Conservation (phyloP, 2,888 invertebrate genomes). For the Fissipunctia ypsillon region DNA sequence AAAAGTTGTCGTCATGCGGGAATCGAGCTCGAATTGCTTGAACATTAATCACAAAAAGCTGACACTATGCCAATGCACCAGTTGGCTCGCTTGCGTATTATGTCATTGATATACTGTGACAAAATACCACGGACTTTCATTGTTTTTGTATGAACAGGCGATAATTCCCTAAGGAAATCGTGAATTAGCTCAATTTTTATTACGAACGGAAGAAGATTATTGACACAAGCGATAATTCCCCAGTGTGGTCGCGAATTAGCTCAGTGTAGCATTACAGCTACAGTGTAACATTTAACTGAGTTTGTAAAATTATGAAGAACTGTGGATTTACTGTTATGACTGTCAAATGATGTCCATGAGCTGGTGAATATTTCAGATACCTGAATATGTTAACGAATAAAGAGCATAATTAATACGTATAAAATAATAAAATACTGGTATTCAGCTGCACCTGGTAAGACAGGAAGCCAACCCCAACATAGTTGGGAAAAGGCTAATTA, state of each 20-base stretch:
- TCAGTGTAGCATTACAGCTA: no score
- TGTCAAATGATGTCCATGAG: not conserved
- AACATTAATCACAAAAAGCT: conserved; percentile 51
- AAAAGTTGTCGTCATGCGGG: conserved; percentile 19
- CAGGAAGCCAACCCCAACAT: not conserved
- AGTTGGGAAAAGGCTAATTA: not conserved
- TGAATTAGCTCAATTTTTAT: not conserved
- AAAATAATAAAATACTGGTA: not conserved
- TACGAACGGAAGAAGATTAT: not conserved
- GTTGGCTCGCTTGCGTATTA: conserved; percentile 45
- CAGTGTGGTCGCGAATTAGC: not conserved
- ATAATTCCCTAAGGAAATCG: conserved; percentile 1
- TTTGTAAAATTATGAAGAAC: not conserved
- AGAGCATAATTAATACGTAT: no score
- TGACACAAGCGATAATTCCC: conserved; percentile 16
- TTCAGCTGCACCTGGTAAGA: not conserved
- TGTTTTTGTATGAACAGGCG: conserved; percentile 21
- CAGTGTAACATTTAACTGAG: not conserved
- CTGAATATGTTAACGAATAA: not conserved
- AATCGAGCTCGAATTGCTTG: conserved; percentile 12
- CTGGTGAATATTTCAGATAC: not conserved
- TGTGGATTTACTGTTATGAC: not conserved
- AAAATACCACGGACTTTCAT: conserved; percentile 6
- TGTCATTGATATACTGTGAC: conserved; percentile 40
- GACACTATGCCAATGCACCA: conserved; percentile 50